Percentiles rank a stretch among this genome's conserved stretches.
phyloP scores from a whole-genome alignment of 2,888 invertebrate genomes.

The Phytoseiulus persimilis region DNA sequence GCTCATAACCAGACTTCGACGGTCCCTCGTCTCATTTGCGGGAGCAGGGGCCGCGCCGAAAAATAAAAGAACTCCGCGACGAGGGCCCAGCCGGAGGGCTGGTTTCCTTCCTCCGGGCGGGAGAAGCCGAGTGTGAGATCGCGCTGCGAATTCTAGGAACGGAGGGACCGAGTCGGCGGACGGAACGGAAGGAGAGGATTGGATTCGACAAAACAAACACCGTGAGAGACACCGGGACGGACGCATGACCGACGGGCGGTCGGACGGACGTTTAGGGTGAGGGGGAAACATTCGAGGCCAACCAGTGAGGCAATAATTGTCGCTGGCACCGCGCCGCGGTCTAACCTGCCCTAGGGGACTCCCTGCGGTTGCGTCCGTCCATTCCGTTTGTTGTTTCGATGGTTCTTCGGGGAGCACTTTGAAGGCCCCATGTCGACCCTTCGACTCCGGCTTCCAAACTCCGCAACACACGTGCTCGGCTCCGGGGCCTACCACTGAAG shows the following conservation, averaged over 20 bases:
- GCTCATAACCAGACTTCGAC: no score
- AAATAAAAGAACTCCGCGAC: neutral
- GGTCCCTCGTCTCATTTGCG: neutral
- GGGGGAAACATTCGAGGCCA: neutral
- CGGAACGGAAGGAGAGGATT: neutral
- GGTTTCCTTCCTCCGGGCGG: neutral
- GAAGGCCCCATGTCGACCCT: neutral
- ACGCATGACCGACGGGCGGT: neutral
- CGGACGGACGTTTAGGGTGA: neutral
- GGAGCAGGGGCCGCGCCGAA: neutral
- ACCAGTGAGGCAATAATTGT: neutral
- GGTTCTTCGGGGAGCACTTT: constrained; percentile 38
- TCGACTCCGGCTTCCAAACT: neutral
- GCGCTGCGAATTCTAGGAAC: neutral
- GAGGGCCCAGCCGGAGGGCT: no score
- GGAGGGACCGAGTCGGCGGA: neutral
- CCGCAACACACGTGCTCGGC: neutral
- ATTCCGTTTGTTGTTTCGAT: constrained; percentile 24
- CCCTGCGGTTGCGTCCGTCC: constrained; percentile 29
- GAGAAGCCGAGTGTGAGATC: neutral
- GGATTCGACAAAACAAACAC: neutral
- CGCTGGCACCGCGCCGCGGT: neutral
- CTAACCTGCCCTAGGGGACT: constrained; percentile 33
- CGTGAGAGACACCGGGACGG: neutral
- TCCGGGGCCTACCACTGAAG: no score